Base-by-base conservation (phyloP, 2,797 vertebrate genomes). In the Florisuga fusca region DNA sequence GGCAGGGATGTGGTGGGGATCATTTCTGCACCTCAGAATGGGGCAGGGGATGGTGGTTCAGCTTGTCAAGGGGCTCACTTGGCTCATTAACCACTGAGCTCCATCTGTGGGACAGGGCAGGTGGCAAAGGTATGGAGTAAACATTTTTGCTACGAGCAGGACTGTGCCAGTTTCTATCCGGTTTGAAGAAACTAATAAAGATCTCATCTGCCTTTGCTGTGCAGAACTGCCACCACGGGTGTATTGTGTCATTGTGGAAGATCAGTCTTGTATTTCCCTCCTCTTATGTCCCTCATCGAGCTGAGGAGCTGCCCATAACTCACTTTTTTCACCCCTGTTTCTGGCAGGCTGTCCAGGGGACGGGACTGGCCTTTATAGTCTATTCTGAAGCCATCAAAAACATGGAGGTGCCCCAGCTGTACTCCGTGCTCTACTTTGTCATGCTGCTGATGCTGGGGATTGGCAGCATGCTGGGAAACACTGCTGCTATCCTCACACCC, bases 401-500 rank as follows among this genome's bases (percentile, higher is more conserved):
- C 97, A 99, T 99, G 99, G 99, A 98, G 1, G 84, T 98, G 63
- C 95, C 99, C 10, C 99, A 99, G 98, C 96, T 99, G 41, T 99
- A 99, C 98, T 99, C 99, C 0, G 98, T 99, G 73, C 98, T 99
- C 6, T 99, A 99, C 97, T 99, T 99, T 81, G 2, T 97, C 84
- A 99, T 99, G 99, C 97, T 99, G 73, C 96, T 99, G 90, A 97
- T 98, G 96, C 93, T 99, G 97, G 99, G 99, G 31, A 96, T 99
- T 5, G 99, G 99, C 41, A 99, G 99, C 98, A 99, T 99, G 99
- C 94, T 99, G 96, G 99, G 99, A 4, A 99, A 99, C 66, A 93
- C 98, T 0, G 98, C 98, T 0, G 99, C 98, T 83, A 98, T 99
- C 96, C 98, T 99, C 96, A 99, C 99, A 0, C 99, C 99, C 0